Evolutionary conservation across 2,888 invertebrate genomes (phyloP), one percentile per base, ranked within the genome.

Genomic region (Cosmia pyralina): DNA sequence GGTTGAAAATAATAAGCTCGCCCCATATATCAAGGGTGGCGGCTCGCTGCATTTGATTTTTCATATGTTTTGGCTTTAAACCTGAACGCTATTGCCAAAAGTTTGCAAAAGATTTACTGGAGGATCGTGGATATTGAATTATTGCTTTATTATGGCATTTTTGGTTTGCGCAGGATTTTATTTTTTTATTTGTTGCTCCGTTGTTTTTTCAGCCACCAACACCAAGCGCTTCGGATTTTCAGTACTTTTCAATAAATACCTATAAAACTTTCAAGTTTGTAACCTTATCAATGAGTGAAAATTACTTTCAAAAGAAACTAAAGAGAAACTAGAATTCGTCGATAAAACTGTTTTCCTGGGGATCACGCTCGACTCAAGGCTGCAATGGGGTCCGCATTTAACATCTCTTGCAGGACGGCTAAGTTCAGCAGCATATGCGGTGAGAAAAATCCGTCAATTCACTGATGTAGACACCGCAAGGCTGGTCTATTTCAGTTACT

Each of bases 1-100:
- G 94, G 95, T 88, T 90, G 92, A 92, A 94, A 95, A 95, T 95
- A 95, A 95, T 95, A 94, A 95, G 93, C 93, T 87, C 64, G 70
- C 78, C 79, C 88, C 89, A 91, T 95, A 92, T 93, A 94, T 95
- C 94, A 94, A 77, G 82, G 84, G 85, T 82, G 75, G 84, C 84
- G 87, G 83, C 46, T 62, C 83, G 86, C 90, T 93, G 93, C 90
- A 89, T 94, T 94, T 95, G 94, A 94, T 94, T 94, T 94, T 93
- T 93, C 93, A 92, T 93, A 93, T 93, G 94, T 92, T 92, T 92
- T 93, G 92, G 94, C 93, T 90, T 90, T 81, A 89, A 90, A 90
- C 87, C 88, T 87, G 88, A 85, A 81, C 76, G 88, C 88, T 77
- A 89, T 88, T 94, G 94, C 93, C 94, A 93, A 92, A 90, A 91